Base-by-base conservation (phyloP, 2,797 vertebrate species). In the Serranus cabrilla region DNA sequence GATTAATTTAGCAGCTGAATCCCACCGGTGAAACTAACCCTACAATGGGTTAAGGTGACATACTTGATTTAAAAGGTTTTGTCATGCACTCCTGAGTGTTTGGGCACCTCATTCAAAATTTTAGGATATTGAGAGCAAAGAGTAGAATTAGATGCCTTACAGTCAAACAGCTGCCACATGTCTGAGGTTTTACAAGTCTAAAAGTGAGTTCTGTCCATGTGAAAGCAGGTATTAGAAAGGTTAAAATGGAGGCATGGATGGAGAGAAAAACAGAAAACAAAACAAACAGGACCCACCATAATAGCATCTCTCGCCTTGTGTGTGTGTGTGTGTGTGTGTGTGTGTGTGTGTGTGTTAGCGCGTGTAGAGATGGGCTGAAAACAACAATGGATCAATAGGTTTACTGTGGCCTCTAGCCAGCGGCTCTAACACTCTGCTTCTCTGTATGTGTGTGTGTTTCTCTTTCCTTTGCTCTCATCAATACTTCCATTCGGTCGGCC, bases 351-450 rank as follows among this genome's bases (percentile, higher is more conserved):
- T 71, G 81, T 78, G 49, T 75, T 46, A 54, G 74, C 31, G 55
- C 11, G 46, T 84, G 71, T 65, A 71, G 75, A 74, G 80, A 87
- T 80, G 71, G 71, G 62, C 66, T 87, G 83, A 89, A 91, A 91
- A 91, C 88, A 91, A 87, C 85, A 88, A 83, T 85, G 84, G 90
- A 92, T 92, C 90, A 89, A 91, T 92, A 91, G 84, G 85, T 87
- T 90, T 89, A 86, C 89, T 88, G 87, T 91, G 90, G 91, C 89
- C 89, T 89, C 75, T 77, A 82, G 89, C 91, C 89, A 91, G 87
- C 71, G 73, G 87, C 90, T 85, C 74, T 76, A 86, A 88, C 88
- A 90, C 85, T 82, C 59, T 78, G 74, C 39, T 17, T 74, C 16
- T 81, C 31, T 74, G 47, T 67, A 60, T 47, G 57, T 72, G 50